These are phyloP conservation scores for Thamnophis elegans DNA, from an alignment of 2,797 vertebrate genomes.

Conservation along the genomic window DNA sequence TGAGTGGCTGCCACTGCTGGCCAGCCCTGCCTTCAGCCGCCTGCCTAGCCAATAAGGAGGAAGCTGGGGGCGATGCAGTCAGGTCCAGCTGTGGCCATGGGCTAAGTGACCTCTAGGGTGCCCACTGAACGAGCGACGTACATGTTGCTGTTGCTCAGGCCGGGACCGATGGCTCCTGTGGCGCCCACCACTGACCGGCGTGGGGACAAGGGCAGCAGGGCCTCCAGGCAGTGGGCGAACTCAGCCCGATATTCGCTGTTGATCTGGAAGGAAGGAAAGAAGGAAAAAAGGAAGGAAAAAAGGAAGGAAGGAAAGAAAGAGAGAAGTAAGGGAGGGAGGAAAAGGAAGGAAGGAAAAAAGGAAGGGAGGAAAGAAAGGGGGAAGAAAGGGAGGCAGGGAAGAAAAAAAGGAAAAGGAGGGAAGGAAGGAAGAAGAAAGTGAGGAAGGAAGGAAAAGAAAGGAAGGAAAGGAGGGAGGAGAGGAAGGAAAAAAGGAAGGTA, in stretches of 20 bases:
- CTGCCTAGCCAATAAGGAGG: not conserved
- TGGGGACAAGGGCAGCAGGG: slow-evolving; percentile 78
- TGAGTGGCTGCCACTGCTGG: not conserved
- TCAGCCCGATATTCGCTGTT: slow-evolving; percentile 85
- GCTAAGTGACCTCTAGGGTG: not conserved
- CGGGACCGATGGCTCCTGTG: slow-evolving; percentile 51
- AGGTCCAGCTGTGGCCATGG: not conserved
- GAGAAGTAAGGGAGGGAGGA: too few relatives aligned
- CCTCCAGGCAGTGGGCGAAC: slow-evolving; percentile 86
- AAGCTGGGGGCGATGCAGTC: not conserved
- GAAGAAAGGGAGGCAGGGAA: too few relatives aligned
- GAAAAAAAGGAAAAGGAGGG: too few relatives aligned
- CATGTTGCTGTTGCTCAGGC: slow-evolving; percentile 63
- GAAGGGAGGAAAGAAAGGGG: too few relatives aligned
- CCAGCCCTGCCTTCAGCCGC: not conserved
- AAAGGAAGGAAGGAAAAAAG: not conserved
- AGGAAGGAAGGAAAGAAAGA: not conserved
- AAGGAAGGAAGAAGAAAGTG: too few relatives aligned
- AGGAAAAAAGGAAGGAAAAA: not conserved
- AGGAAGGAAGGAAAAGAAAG: too few relatives aligned
- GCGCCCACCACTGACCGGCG: slow-evolving; percentile 70
- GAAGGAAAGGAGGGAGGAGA: too few relatives aligned
- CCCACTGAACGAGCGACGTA: slow-evolving; percentile 8
- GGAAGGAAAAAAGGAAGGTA: too few relatives aligned
- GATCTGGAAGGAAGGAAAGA: slow-evolving; percentile 71